Base-by-base conservation (phyloP, 2,797 vertebrate genomes). In the Hoplostethus atlanticus region DNA sequence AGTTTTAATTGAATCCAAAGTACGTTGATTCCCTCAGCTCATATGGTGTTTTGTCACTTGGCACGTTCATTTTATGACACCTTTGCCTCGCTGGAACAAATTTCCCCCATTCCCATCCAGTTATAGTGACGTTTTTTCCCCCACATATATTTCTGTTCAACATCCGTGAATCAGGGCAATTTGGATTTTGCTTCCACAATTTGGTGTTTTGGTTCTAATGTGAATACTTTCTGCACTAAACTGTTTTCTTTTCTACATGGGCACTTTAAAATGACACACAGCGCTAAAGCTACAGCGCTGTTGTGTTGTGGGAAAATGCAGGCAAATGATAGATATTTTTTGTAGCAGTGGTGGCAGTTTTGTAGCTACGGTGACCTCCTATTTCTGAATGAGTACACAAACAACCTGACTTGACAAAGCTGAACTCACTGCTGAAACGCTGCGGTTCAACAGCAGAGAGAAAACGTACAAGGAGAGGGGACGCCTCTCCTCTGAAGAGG, bases 401-500 rank as follows among this genome's bases (percentile, higher is more conserved):
- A 4, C 46, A 55, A 46, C 72, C 6, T 34, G 12, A 52, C 54
- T 34, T 63, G 73, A 79, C 9, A 52, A 36, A 55, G 34, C 10
- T 42, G 0, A 21, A 46, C 56, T 64, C 67, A 5, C 66, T 51
- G 4, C 1, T 21, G 21, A 31, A 34, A 48, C 2, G 36, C 63
- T 3, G 0, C 47, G 42, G 46, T 34, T 73, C n/a, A 40, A 42
- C 30, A 50, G 57, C 7, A 0, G 1, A 59, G 65, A 36, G 21
- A 13, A 69, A 84, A 44, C 0, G 12, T 15, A 13, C 17, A 68
- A 50, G 50, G 77, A 75, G 56, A 4, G 36, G 77, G 76, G 62
- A 53, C 4, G 30, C 6, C 50, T 76, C 76, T 84, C 69, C 13
- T 82, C 59, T 57, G 68, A 76, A 46, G 51, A 11, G 70, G 78